A percentile compares a stretch with the other conserved stretches of the same genome.
phyloP scores from a whole-genome alignment of 30 jellyfish, hydroid and myxozoan genomes.

The Sanderia malayensis region DNA sequence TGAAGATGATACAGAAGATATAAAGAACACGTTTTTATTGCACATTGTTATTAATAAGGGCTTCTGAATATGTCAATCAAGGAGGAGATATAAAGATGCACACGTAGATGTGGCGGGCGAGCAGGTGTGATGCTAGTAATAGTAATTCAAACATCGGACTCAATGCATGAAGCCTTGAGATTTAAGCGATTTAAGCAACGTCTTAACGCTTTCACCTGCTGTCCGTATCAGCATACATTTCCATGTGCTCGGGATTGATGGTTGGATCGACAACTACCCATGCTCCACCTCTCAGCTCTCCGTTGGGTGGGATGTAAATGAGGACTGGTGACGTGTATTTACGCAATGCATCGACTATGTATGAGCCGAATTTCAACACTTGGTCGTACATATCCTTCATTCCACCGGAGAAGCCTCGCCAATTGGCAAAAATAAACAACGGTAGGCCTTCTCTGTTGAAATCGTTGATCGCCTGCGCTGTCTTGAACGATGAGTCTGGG shows the following conservation, averaged over 20 bases:
- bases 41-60: too few species aligned
- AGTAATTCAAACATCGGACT: too few species aligned
- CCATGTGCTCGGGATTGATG: constrained; percentile 91
- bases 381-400: constrained; percentile 99
- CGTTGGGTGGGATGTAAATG: constrained; percentile 85
- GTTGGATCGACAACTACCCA: constrained; percentile 98
- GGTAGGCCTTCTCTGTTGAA: constrained; percentile 94
- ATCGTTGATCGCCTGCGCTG: constrained; percentile 90
- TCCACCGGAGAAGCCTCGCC: constrained; percentile 99
- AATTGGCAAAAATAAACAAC: constrained; percentile 87
- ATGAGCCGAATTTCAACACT: constrained; percentile 93
- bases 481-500: constrained; percentile 97
- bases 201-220: constrained; percentile 73
- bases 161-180: too few species aligned
- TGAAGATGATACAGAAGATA: neutral
- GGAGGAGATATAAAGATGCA: too few species aligned
- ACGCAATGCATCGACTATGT: constrained; percentile 94
- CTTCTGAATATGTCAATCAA: too few species aligned
- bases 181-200: too few species aligned
- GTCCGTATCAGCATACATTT: constrained; percentile 94
- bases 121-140: too few species aligned
- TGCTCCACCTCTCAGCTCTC: constrained; percentile 98
- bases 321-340: constrained; percentile 89
- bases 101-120: too few species aligned
- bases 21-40: neutral